phyloP scores from a whole-genome alignment of 2,113 vertebrate species.

The Periophthalmus modestus region DNA sequence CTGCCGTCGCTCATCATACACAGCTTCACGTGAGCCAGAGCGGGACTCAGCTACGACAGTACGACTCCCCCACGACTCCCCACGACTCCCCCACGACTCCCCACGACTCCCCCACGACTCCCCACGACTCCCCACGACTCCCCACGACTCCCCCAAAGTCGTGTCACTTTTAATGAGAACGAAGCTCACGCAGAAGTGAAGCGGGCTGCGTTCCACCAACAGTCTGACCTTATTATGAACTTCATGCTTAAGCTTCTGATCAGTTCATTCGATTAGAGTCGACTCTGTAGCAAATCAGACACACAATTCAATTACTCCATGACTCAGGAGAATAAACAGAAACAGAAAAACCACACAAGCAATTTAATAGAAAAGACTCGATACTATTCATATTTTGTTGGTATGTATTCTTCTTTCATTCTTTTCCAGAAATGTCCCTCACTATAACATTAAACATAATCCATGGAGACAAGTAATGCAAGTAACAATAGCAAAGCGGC shows the following conservation, averaged over 20 bases:
- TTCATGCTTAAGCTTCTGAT: not conserved
- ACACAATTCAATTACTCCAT: not conserved
- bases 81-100: slow-evolving; percentile 13
- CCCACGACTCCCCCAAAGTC: not conserved
- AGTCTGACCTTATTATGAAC: not conserved
- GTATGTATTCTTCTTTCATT: not conserved
- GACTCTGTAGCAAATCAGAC: not conserved
- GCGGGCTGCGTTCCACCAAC: not conserved
- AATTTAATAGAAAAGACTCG: not conserved
- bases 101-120: slow-evolving; percentile 13
- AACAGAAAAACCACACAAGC: not conserved
- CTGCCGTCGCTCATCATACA: not conserved
- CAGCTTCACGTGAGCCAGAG: slow-evolving; percentile 17
- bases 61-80: slow-evolving; percentile 13
- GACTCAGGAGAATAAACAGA: not conserved
- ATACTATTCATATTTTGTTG: not conserved
- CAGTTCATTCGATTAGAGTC: not conserved
- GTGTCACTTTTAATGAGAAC: slow-evolving; percentile 6
- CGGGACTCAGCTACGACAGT: not conserved
- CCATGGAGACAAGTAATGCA: not conserved
- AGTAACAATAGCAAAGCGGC: no score
- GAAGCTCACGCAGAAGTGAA: not conserved
- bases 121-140: no score
- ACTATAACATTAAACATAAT: not conserved
- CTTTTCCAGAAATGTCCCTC: no score